Evolutionary conservation across 2,113 vertebrate genomes (phyloP).

Genomic region (Vanacampus margaritifer): DNA sequence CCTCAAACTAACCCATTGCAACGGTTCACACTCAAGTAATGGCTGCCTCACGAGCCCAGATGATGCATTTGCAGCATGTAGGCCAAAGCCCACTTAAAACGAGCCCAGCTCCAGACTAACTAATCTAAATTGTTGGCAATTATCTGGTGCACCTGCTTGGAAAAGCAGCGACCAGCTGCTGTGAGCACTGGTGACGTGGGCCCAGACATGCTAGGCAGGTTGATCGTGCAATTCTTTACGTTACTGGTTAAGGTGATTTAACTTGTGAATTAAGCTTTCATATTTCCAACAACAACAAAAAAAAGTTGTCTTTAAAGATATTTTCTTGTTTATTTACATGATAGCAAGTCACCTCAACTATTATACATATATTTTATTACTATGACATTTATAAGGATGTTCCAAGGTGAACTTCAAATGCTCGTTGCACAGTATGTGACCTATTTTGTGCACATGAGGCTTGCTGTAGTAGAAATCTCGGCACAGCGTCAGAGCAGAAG

Average conservation of each 20-base stretch:
- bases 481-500: slow-evolving; percentile 13
- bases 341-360: neutral
- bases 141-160: slow-evolving; percentile 54
- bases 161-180: slow-evolving; percentile 55
- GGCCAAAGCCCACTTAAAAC: slow-evolving; percentile 66
- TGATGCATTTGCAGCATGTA: slow-evolving; percentile 51
- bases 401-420: neutral
- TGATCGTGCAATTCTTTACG: neutral
- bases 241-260: too few relatives aligned
- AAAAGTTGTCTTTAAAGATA: neutral
- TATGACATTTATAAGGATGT: neutral
- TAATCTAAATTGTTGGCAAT: slow-evolving; percentile 55
- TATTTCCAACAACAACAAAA: too few relatives aligned
- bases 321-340: neutral
- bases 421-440: neutral
- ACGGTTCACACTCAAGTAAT: neutral
- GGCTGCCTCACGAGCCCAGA: slow-evolving; percentile 12
- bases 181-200: slow-evolving; percentile 15
- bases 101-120: slow-evolving; percentile 41
- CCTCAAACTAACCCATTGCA: neutral
- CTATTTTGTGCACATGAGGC: slow-evolving; percentile 5
- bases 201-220: neutral
- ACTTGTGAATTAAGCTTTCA: neutral
- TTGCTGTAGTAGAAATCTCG: slow-evolving; percentile 3
- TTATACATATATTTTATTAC: neutral